A percentile compares a stretch with the other conserved stretches of the same genome.
These are phyloP conservation scores for Amia ocellicauda DNA, from an alignment of 2,113 vertebrate genomes.

Conservation along the genomic window DNA sequence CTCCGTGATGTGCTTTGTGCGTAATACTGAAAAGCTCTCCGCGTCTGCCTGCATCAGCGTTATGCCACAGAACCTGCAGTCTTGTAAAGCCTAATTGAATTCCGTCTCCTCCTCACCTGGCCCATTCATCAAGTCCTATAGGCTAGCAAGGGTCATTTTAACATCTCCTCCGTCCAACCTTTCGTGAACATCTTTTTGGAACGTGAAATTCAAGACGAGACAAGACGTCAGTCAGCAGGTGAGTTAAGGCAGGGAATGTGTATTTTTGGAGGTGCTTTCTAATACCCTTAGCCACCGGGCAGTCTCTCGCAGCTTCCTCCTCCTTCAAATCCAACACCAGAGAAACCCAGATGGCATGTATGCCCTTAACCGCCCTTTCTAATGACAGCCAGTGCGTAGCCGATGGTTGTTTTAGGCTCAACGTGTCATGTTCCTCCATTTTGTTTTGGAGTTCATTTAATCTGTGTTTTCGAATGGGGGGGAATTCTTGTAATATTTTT, in stretches of 20 bases:
- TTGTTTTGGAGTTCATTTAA: too few relatives aligned
- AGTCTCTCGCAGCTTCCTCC: constrained; percentile 5
- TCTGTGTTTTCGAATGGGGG: constrained; percentile 12
- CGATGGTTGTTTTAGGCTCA: constrained; percentile 15
- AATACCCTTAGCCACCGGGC: constrained; percentile 4
- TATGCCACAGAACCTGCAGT: constrained; percentile 6
- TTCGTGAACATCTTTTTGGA: constrained; percentile 12
- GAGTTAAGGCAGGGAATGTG: constrained; percentile 7
- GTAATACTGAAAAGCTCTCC: neutral
- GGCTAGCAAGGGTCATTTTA: constrained; percentile 2
- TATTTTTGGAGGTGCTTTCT: neutral
- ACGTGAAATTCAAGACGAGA: neutral
- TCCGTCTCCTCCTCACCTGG: constrained; percentile 1
- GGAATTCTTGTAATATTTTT: neutral
- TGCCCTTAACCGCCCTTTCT: constrained; percentile 19
- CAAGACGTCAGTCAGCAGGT: neutral
- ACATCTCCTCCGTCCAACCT: too few relatives aligned
- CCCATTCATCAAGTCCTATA: neutral
- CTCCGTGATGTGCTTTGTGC: neutral
- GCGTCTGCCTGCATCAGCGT: neutral
- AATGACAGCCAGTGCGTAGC: constrained; percentile 14
- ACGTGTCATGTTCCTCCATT: neutral
- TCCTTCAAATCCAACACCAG: constrained; percentile 2
- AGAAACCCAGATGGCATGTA: neutral
- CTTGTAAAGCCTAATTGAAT: neutral